Conservation (phyloP, 2,888 invertebrate species). For the Apoderus coryli region DNA sequence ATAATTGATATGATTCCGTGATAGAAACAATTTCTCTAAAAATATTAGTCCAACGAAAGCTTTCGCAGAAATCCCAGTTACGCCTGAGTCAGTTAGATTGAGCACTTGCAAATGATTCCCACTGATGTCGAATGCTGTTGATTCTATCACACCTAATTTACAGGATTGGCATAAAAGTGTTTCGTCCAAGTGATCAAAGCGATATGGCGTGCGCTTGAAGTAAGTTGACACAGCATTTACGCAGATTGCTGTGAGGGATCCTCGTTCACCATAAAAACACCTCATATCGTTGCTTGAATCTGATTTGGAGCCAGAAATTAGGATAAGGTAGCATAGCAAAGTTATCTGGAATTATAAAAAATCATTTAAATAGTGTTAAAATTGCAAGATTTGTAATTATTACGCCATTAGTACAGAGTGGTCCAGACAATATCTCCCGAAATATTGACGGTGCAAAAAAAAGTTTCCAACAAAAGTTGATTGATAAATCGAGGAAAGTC, state of each 20-base stretch:
- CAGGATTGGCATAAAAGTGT: conserved; percentile 28
- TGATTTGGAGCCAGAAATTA: too few relatives aligned
- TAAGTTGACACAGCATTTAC: conserved; percentile 27
- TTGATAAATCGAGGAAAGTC: too few relatives aligned
- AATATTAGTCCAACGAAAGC: conserved; percentile 1
- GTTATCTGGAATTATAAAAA: too few relatives aligned
- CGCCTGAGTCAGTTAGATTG: conserved; percentile 23
- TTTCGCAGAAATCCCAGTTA: too few relatives aligned
- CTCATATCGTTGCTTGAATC: conserved; percentile 23
- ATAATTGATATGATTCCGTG: background rate
- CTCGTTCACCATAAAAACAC: conserved; percentile 30
- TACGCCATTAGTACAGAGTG: too few relatives aligned
- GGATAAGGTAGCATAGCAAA: too few relatives aligned
- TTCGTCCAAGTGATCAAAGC: conserved; percentile 31
- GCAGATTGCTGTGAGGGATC: conserved; percentile 31
- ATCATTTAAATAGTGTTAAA: too few relatives aligned
- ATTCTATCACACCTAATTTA: conserved; percentile 23
- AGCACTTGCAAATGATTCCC: conserved; percentile 29
- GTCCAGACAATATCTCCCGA: too few relatives aligned
- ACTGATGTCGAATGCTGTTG: conserved; percentile 29
- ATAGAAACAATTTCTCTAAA: background rate
- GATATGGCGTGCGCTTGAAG: conserved; percentile 28
- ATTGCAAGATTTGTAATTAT: too few relatives aligned
- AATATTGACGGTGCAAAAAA: too few relatives aligned
- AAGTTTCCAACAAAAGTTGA: too few relatives aligned